A percentile compares a stretch with the other conserved stretches of the same genome.
phyloP scores from a whole-genome alignment of 2,797 vertebrate species.

The Sebastes diploproa region DNA sequence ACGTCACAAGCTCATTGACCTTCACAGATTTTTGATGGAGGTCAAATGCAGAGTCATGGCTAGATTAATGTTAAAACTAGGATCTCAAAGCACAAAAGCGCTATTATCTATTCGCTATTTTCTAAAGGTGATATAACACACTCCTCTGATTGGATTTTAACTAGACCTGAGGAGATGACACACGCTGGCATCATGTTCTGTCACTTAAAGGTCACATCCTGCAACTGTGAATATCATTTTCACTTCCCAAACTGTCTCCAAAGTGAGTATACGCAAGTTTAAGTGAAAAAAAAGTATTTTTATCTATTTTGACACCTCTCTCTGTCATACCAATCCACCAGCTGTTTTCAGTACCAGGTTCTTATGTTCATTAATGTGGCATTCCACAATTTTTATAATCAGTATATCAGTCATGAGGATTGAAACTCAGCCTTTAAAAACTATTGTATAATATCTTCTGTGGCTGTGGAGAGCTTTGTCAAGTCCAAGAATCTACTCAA shows the following conservation, averaged over 20 bases:
- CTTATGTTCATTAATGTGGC: not conserved
- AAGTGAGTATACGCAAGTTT: not conserved
- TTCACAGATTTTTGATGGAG: not conserved
- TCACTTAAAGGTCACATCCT: conserved; percentile 9
- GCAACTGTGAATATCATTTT: not conserved
- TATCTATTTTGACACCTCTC: not conserved
- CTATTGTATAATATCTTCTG: not conserved
- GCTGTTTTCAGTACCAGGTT: not conserved
- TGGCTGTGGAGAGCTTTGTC: not conserved
- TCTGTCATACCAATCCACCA: too few species aligned
- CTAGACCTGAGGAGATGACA: not conserved
- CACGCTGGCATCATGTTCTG: not conserved
- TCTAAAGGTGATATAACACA: not conserved
- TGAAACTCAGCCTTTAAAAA: not conserved
- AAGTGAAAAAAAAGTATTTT: not conserved
- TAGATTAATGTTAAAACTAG: not conserved
- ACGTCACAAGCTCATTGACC: not conserved
- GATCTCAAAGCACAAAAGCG: not conserved
- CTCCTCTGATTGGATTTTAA: not conserved
- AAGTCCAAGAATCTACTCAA: not conserved
- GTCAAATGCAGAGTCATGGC: not conserved
- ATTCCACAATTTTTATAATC: not conserved
- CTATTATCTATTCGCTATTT: not conserved
- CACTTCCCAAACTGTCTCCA: not conserved
- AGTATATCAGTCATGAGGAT: not conserved